A percentile compares a stretch with the other conserved stretches of the same genome.
These are phyloP conservation scores for Xestia sexstrigata DNA, from an alignment of 2,888 invertebrate genomes.

Conservation along the genomic window DNA sequence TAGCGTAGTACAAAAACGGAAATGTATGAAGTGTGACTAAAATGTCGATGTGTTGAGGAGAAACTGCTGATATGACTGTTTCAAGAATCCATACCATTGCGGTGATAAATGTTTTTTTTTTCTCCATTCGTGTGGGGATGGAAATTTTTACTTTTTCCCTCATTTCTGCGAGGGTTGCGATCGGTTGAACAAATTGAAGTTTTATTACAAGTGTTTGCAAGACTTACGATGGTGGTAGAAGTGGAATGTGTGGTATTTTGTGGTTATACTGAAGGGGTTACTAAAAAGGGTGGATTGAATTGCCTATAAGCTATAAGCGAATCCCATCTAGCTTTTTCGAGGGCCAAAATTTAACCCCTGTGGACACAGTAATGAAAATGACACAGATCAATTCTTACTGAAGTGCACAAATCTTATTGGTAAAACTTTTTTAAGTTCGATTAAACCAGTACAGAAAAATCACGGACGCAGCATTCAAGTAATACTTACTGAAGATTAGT, in stretches of 20 bases:
- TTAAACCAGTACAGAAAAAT: background rate
- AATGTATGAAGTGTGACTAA: conserved; percentile 33
- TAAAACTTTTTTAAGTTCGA: background rate
- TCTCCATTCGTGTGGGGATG: conserved; percentile 43
- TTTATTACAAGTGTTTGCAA: conserved; percentile 60
- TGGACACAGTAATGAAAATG: background rate
- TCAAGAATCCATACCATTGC: conserved; percentile 63
- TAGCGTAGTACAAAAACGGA: conserved; percentile 13
- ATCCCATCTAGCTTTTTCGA: background rate
- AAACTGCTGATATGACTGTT: conserved; percentile 65
- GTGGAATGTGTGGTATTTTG: conserved; percentile 30
- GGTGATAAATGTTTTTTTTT: conserved; percentile 70
- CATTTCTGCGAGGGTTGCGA: conserved; percentile 40
- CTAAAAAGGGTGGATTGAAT: conserved; percentile 20
- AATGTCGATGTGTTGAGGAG: conserved; percentile 19
- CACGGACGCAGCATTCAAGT: too few species aligned
- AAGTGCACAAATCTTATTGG: background rate
- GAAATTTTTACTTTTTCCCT: conserved; percentile 59
- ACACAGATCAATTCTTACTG: background rate
- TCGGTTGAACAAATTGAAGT: conserved; percentile 62
- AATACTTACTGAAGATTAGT: background rate
- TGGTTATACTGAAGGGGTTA: conserved; percentile 1
- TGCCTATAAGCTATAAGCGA: conserved; percentile 5
- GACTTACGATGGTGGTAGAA: conserved; percentile 37
- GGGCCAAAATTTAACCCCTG: background rate